Conservation (phyloP, 1,140 invertebrate genomes). For the Sesamia nonagrioides region DNA sequence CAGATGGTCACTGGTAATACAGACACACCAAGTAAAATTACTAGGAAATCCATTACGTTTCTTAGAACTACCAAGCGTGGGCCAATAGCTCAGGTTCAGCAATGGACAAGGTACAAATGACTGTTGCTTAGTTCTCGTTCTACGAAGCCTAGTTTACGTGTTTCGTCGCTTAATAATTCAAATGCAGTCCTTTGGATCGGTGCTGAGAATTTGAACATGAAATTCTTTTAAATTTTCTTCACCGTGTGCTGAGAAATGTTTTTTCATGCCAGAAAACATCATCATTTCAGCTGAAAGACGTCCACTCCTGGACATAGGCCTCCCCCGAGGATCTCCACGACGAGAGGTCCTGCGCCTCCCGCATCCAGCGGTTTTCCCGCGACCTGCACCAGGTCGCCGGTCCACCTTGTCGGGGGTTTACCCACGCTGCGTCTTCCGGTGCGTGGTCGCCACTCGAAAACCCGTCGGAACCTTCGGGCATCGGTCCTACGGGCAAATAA, state of each 20-base stretch:
- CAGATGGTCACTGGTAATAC: conserved; percentile 4
- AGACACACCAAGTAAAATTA: neutral
- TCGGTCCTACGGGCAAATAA: no score
- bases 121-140: neutral
- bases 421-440: no score
- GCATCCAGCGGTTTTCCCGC: no score
- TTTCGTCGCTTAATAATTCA: conserved; percentile 20
- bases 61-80: neutral
- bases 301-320: no score
- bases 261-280: neutral
- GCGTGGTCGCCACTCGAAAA: no score
- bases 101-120: conserved; percentile 6
- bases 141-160: conserved; percentile 11
- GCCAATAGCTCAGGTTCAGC: neutral
- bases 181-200: conserved; percentile 28
- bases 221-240: conserved; percentile 24
- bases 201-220: neutral
- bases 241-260: neutral
- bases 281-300: no score
- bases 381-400: no score
- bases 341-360: no score
- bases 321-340: no score
- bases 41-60: conserved; percentile 4
- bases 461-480: no score
- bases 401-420: no score